These are phyloP conservation scores for Epizoanthus ramosus DNA, from an alignment of 92 coral and sea anemone genomes.

Conservation along the genomic window DNA sequence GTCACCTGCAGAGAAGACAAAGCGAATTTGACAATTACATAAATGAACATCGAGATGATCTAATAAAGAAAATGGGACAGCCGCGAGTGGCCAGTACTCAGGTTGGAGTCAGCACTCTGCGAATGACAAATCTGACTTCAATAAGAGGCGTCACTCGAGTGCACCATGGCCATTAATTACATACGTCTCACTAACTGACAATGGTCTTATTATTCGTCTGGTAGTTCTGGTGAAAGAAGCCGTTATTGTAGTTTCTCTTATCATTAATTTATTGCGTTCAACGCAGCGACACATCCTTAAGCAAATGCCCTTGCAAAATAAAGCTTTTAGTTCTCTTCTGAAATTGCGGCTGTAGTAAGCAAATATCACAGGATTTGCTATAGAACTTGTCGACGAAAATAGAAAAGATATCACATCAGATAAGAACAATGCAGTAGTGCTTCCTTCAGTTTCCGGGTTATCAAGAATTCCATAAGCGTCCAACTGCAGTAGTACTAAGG, in stretches of 20 bases:
- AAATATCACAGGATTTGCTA: slow-evolving; percentile 9
- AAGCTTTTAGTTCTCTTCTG: slow-evolving; percentile 1
- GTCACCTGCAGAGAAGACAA: no score
- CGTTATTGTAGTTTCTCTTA: not conserved
- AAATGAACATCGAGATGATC: not conserved
- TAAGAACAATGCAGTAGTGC: not conserved
- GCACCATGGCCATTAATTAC: not conserved
- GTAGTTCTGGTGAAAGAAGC: not conserved
- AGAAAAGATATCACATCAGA: not conserved
- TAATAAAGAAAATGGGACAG: not conserved
- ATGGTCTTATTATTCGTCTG: not conserved
- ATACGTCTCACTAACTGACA: not conserved
- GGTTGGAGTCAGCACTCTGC: not conserved
- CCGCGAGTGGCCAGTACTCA: not conserved
- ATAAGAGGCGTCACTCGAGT: not conserved
- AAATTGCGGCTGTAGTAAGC: slow-evolving; percentile 9
- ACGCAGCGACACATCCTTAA: not conserved
- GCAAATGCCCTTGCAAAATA: not conserved
- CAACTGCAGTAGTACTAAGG: slow-evolving; percentile 1
- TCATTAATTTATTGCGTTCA: not conserved
- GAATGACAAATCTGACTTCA: not conserved
- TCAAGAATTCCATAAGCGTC: not conserved
- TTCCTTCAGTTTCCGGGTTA: not conserved
- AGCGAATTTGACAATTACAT: no score
- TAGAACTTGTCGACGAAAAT: not conserved